Conservation (phyloP, 2,113 vertebrate species). For the Ammodytes marinus region DNA sequence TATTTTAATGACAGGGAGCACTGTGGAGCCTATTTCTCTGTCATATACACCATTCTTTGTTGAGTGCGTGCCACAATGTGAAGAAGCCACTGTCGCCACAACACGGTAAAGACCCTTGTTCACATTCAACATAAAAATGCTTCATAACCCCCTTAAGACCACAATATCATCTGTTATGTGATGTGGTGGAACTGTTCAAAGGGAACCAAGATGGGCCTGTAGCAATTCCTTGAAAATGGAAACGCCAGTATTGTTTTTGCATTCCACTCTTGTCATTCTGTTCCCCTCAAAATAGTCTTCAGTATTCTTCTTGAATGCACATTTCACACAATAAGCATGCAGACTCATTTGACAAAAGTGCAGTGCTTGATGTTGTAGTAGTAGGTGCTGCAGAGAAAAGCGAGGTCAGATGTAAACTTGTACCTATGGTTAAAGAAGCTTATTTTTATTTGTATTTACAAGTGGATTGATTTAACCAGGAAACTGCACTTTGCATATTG, state of each 20-base stretch:
- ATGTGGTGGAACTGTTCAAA: constrained; percentile 22
- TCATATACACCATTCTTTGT: not conserved
- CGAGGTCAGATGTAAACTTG: not conserved
- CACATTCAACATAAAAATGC: not conserved
- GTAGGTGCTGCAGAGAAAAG: not conserved
- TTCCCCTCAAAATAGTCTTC: constrained; percentile 11
- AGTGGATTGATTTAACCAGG: not conserved
- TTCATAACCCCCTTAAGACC: not conserved
- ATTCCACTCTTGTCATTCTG: constrained; percentile 21
- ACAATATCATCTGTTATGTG: not conserved
- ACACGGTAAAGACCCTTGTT: not conserved
- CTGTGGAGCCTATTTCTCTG: not conserved
- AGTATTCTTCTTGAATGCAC: constrained; percentile 21
- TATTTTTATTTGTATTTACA: not conserved
- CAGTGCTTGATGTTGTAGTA: not conserved
- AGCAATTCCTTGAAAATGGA: constrained; percentile 8
- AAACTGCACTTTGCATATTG: not conserved
- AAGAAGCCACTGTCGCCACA: not conserved
- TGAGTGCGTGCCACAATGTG: not conserved
- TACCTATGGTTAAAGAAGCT: not conserved
- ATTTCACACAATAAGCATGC: not conserved
- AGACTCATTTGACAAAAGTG: not conserved
- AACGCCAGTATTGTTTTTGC: constrained; percentile 28
- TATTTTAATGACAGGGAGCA: not conserved
- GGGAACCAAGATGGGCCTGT: not conserved